Base-by-base conservation (phyloP, 1,140 invertebrate genomes). In the Portunus trituberculatus region DNA sequence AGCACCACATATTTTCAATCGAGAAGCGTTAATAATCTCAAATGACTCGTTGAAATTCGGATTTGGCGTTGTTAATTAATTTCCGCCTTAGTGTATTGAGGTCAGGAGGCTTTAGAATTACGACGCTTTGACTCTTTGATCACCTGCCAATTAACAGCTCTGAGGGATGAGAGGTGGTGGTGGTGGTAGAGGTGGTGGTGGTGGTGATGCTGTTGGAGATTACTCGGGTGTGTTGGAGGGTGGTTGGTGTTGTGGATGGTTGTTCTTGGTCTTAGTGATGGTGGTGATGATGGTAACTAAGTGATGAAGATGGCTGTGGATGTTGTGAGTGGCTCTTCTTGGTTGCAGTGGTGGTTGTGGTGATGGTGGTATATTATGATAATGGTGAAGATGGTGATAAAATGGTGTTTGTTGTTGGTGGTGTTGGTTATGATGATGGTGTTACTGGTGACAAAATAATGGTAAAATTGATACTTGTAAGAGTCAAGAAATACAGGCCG, bases 61-160 rank as follows among this genome's bases (percentile, higher is more conserved):
- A 25, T n/a, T 76, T n/a, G 67, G 20, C 67, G 67, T 0, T 76
- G 67, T 76, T 76, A 76, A 76, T 76, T 76, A 76, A 76, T 76
- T 76, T n/a, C 67, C 25, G n/a, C 20, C 67, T n/a, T n/a, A n/a
- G 67, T 76, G n/a, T 76, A n/a, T 76, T 76, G 67, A 76, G 67
- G 67, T 76, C 67, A 76, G n/a, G 67, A 20, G 67, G 67, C 67
- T 76, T 76, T 76, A 76, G 67, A 76, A 76, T 76, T 76, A 76
- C 67, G 67, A 76, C 67, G 67, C 67, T 76, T 76, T 76, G 67
- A 76, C 67, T 76, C 67, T 76, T 76, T 76, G 67, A 76, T 76
- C 67, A n/a, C 67, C 67, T 76, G 67, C 67, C 67, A 76, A 76
- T 76, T 76, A 76, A 76, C 67, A 76, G 20, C 67, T 76, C 67